Percentiles rank a stretch among this genome's conserved stretches.
These are phyloP conservation scores for Bombus turneri DNA, from an alignment of 1,140 invertebrate genomes.

Conservation along the genomic window DNA sequence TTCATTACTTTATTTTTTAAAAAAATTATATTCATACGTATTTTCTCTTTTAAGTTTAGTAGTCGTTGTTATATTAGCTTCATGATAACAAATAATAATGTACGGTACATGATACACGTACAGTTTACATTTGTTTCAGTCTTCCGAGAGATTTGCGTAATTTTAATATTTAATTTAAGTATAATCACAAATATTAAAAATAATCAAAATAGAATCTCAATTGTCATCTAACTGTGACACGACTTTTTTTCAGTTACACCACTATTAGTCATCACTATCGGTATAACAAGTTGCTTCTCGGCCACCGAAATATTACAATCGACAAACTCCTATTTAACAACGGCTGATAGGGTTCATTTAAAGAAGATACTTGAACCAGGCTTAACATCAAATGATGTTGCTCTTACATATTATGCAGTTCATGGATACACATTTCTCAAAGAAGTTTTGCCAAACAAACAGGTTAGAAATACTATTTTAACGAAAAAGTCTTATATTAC, in stretches of 20 bases:
- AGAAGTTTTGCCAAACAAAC: constrained; percentile 77
- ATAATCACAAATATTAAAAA: too few relatives aligned
- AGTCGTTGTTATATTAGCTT: not conserved
- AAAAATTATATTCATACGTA: not conserved
- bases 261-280: constrained; percentile 47
- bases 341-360: constrained; percentile 82
- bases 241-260: constrained; percentile 63
- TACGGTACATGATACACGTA: not conserved
- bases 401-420: constrained; percentile 83
- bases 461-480: constrained; percentile 12
- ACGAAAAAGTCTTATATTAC: not conserved
- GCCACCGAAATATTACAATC: constrained; percentile 66
- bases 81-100: not conserved
- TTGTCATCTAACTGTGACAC: too few relatives aligned
- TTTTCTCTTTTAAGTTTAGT: not conserved
- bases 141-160: not conserved
- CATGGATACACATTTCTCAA: constrained; percentile 83
- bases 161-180: not conserved
- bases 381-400: constrained; percentile 82
- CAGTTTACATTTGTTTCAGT: not conserved
- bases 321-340: constrained; percentile 83
- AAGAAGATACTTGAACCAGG: constrained; percentile 83
- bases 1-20: not conserved
- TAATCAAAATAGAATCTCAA: not conserved
- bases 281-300: constrained; percentile 28